Evolutionary conservation across 2,888 invertebrate genomes (phyloP), one percentile per base, ranked within the genome.

Genomic region (Drosophila incognita): DNA sequence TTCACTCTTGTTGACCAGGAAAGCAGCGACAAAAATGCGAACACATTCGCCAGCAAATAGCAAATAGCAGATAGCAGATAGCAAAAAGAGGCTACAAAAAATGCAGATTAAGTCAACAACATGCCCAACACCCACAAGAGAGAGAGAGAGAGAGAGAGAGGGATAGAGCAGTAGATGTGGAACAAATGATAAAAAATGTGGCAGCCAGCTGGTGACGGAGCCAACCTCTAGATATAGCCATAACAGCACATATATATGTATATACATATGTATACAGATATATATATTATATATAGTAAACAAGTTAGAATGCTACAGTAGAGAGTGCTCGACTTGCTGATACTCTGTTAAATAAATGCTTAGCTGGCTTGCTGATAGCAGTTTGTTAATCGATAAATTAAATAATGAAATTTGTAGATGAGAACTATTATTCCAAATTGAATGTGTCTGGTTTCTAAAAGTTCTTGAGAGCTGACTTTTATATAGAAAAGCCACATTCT

Each of bases 21-120:
- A 63, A 63, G 68, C 40, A 10, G 36, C 36, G 36, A 54, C 54
- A 69, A 76, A 85, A 71, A 82, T 63, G 76, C 57, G 58, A 65
- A 49, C 49, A 72, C 70, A 81, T 64, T 61, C 58, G 63, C 42
- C 46, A 63, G 71, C 64, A 71, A 72, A 60, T 51, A 40, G 15
- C 46, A 46, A 8, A 61, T 58, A 36, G 69, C 40, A 51, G 42
- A 42, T 21, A 42, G 46, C 46, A 46, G 36, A 60, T 57, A 38
- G 68, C 42, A 51, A 74, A 59, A 69, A 42, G 40, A 54, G 58
- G 53, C 54, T 46, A 58, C 54, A 35, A 48, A 42, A 82, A 82
- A 89, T 87, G 85, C 88, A 88, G 86, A 86, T 86, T 90, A 90
- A 88, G 79, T 79, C 90, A 81, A 79, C 86, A 83, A 74, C 69